Evolutionary conservation across 2,797 vertebrate genomes (phyloP).

Genomic region (Chrysocyon brachyurus): DNA sequence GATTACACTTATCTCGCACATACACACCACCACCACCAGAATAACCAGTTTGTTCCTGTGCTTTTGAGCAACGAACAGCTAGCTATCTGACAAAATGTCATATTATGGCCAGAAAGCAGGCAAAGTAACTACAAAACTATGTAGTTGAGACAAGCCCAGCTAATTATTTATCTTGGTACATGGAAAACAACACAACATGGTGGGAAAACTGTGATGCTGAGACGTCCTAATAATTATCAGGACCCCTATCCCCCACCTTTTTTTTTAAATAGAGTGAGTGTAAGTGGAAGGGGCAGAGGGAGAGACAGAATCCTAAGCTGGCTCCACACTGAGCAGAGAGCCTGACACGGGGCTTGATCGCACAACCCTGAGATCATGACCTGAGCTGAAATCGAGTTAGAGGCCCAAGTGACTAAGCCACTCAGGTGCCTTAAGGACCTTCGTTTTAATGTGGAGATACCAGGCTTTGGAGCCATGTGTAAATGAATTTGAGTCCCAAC

Average conservation of each 20-base stretch:
- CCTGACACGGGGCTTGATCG: background rate
- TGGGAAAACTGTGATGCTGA: background rate
- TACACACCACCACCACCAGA: background rate
- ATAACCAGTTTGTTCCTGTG: background rate
- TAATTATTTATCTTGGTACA: background rate
- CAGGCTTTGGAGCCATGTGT: background rate
- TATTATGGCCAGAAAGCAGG: constrained; percentile 25
- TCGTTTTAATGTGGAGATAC: background rate
- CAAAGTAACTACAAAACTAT: background rate
- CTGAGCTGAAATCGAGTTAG: background rate
- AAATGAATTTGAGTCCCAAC: background rate
- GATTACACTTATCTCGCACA: background rate
- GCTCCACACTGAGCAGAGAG: background rate
- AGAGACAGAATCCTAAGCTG: background rate
- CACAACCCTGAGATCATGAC: background rate
- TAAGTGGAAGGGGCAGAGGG: background rate
- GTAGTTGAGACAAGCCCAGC: background rate
- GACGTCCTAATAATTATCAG: background rate
- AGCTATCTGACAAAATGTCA: background rate
- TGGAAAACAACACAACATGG: background rate
- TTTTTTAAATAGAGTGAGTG: background rate
- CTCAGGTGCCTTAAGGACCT: background rate
- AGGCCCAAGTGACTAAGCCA: background rate
- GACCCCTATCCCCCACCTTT: too few relatives aligned
- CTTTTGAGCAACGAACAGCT: constrained; percentile 44